phyloP scores from a whole-genome alignment of 2,888 invertebrate species.

The Scotopteryx bipunctaria region DNA sequence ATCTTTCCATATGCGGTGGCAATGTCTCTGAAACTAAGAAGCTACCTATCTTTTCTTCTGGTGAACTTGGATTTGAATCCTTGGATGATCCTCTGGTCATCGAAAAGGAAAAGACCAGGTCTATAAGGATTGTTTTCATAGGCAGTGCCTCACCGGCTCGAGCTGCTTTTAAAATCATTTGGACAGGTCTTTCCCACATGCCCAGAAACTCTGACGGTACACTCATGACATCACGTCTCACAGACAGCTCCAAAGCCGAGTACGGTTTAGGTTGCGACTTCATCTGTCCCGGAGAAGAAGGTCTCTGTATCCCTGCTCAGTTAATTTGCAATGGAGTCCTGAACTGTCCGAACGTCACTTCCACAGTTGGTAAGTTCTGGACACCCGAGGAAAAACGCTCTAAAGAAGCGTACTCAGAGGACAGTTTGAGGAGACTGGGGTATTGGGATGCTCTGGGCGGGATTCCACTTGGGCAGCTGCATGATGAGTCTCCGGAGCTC shows the following conservation, averaged over 20 bases:
- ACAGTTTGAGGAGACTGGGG: slow-evolving; percentile 84
- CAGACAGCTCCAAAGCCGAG: slow-evolving; percentile 81
- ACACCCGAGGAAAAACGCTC: slow-evolving; percentile 77
- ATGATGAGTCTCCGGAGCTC: slow-evolving; percentile 90
- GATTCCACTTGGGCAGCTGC: slow-evolving; percentile 78
- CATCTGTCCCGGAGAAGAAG: slow-evolving; percentile 92
- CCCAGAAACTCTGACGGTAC: slow-evolving; percentile 93
- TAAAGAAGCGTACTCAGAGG: slow-evolving; percentile 82
- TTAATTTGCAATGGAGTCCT: slow-evolving; percentile 94
- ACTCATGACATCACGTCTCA: slow-evolving; percentile 89
- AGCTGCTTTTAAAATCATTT: slow-evolving; percentile 93
- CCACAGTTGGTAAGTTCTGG: slow-evolving; percentile 76
- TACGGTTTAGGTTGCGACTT: slow-evolving; percentile 89
- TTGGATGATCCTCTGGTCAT: slow-evolving; percentile 80
- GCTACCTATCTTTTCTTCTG: slow-evolving; percentile 90
- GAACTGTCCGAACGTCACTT: slow-evolving; percentile 91
- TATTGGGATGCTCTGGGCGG: slow-evolving; percentile 76
- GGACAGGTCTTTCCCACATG: slow-evolving; percentile 94
- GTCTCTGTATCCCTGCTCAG: slow-evolving; percentile 91
- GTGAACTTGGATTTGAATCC: slow-evolving; percentile 87
- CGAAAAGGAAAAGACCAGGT: slow-evolving; percentile 85
- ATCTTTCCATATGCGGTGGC: slow-evolving; percentile 92
- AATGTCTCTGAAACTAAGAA: slow-evolving; percentile 92
- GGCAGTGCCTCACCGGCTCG: slow-evolving; percentile 91
- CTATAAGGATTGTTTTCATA: slow-evolving; percentile 88